Conservation (phyloP, 1,140 invertebrate species). For the Conus betulinus region DNA sequence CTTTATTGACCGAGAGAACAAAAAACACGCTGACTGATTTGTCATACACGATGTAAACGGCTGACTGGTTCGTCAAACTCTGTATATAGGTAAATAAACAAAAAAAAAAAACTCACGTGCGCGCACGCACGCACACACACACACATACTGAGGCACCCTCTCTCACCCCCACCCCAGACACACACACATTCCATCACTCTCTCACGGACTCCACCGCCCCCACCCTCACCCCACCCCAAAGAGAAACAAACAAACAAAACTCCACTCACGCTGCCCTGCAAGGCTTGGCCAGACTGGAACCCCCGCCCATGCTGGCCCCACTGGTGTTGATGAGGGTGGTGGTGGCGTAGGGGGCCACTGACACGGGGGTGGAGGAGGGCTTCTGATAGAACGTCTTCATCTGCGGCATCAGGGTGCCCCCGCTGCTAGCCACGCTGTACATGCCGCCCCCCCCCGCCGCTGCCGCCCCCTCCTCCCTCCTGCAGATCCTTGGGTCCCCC, state of each 20-base stretch:
- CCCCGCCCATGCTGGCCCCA: constrained; percentile 35
- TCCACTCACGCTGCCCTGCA: constrained; percentile 42
- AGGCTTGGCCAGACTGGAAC: constrained; percentile 27
- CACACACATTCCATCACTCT: too few species aligned
- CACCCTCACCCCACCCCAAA: background rate
- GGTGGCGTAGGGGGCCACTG: constrained; percentile 87
- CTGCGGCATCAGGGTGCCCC: constrained; percentile 59
- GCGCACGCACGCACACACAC: too few species aligned
- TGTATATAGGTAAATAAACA: too few species aligned
- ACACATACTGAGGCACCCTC: too few species aligned
- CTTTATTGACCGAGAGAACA: too few species aligned
- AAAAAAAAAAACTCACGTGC: too few species aligned
- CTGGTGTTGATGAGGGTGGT: constrained; percentile 81
- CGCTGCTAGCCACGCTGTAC: constrained; percentile 44
- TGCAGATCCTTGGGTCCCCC: constrained; percentile 51
- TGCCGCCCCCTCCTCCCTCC: constrained; percentile 40
- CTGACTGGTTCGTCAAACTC: too few species aligned
- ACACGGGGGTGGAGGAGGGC: constrained; percentile 70
- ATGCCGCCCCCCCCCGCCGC: background rate
- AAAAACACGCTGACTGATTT: too few species aligned
- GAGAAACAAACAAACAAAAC: too few species aligned
- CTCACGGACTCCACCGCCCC: background rate
- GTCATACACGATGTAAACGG: too few species aligned
- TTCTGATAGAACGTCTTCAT: constrained; percentile 89
- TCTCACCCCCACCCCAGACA: too few species aligned